phyloP scores from a whole-genome alignment of 2,113 vertebrate genomes.

The Serinus canaria region DNA sequence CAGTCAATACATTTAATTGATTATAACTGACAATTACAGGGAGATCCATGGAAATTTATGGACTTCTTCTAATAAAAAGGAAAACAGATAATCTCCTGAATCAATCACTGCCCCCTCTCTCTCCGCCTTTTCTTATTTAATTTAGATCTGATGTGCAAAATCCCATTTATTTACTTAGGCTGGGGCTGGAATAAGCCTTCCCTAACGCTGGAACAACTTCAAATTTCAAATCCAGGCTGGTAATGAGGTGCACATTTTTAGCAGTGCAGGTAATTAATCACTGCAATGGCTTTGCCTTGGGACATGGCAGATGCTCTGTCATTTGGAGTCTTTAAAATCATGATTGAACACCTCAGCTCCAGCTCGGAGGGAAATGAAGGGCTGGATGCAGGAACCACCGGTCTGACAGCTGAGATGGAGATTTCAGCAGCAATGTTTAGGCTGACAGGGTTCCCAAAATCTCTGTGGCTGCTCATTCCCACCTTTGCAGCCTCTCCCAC shows the following conservation, averaged over 20 bases:
- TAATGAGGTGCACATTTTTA: conserved; percentile 56
- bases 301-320: conserved; percentile 53
- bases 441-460: background rate
- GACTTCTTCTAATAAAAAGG: background rate
- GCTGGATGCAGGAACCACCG: conserved; percentile 24
- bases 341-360: conserved; percentile 36
- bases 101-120: background rate
- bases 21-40: background rate
- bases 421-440: background rate
- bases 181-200: background rate
- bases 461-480: background rate
- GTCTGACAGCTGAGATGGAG: conserved; percentile 28
- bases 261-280: conserved; percentile 53
- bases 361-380: conserved; percentile 2
- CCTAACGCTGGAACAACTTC: background rate
- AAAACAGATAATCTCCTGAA: background rate
- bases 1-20: background rate
- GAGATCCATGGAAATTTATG: background rate
- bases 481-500: background rate
- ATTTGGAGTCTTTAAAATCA: conserved; percentile 55
- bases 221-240: conserved; percentile 45
- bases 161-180: conserved; percentile 24
- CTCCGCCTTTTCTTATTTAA: background rate
- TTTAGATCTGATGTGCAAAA: background rate
- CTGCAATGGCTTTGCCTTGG: conserved; percentile 48